phyloP scores from a whole-genome alignment of 2,888 invertebrate species.

The Temnothorax rugatulus region DNA sequence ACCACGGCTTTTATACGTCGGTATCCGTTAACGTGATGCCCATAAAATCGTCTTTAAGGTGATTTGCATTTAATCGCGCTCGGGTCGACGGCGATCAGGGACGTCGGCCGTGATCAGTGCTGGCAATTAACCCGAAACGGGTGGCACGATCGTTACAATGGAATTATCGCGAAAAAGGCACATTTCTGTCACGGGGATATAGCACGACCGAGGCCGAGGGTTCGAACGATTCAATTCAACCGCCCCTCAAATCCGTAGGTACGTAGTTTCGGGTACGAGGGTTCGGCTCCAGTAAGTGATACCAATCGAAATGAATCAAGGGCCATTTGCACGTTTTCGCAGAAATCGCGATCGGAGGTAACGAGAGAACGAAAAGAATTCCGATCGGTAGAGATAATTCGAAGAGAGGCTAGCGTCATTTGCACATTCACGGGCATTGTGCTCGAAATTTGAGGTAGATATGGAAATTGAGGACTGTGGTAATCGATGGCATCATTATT shows the following conservation, averaged over 20 bases:
- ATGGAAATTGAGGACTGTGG: background rate
- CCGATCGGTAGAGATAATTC: background rate
- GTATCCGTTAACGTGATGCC: slow-evolving; percentile 38
- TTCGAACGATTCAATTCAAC: slow-evolving; percentile 25
- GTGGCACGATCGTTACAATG: slow-evolving; percentile 25
- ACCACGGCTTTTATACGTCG: slow-evolving; percentile 38
- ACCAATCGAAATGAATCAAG: slow-evolving; percentile 21
- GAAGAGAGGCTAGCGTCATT: background rate
- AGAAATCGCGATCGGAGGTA: background rate
- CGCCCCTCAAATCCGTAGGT: background rate
- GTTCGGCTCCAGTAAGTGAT: background rate
- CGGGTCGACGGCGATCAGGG: slow-evolving; percentile 16
- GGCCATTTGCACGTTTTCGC: slow-evolving; percentile 4
- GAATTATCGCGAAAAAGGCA: slow-evolving; percentile 32
- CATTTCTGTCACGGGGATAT: slow-evolving; percentile 27
- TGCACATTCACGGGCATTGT: background rate
- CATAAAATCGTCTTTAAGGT: slow-evolving; percentile 50
- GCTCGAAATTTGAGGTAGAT: background rate
- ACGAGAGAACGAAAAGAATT: background rate
- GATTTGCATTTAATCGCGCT: slow-evolving; percentile 61
- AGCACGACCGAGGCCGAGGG: background rate
- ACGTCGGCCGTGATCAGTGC: slow-evolving; percentile 37
- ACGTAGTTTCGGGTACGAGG: background rate
- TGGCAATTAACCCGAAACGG: slow-evolving; percentile 47
- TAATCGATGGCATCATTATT: background rate